A percentile compares a stretch with the other conserved stretches of the same genome.
phyloP scores from a whole-genome alignment of 2,888 invertebrate genomes.

The Dryomyza anilis region DNA sequence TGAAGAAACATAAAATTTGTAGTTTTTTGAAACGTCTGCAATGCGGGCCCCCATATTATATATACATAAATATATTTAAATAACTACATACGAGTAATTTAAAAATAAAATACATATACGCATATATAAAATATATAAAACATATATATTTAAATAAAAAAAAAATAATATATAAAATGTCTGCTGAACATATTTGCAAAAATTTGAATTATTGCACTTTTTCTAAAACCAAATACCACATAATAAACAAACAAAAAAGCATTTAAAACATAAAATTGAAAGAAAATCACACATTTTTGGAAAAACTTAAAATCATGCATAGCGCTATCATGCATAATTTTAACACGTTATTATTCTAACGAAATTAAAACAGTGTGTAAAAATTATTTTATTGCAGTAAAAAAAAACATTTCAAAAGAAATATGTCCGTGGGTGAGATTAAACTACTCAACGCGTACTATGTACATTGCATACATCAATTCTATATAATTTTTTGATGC shows the following conservation, averaged over 20 bases:
- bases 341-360: too few species aligned
- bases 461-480: too few species aligned
- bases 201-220: conserved; percentile 13
- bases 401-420: too few species aligned
- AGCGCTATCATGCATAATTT: too few species aligned
- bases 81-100: not conserved
- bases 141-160: not conserved
- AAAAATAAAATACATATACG: too few species aligned
- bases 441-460: too few species aligned
- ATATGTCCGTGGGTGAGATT: too few species aligned
- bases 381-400: too few species aligned
- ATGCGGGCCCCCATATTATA: not conserved
- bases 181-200: not conserved
- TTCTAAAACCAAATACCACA: conserved; percentile 13
- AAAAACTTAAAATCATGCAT: conserved; percentile 12
- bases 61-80: not conserved
- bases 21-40: not conserved
- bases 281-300: conserved; percentile 6
- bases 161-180: not conserved
- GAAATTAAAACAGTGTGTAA: too few species aligned
- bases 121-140: not conserved
- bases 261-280: not conserved
- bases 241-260: not conserved
- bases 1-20: not conserved
- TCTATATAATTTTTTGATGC: too few species aligned